phyloP scores from a whole-genome alignment of 2,797 vertebrate genomes.

The Cirrhinus mrigala region DNA sequence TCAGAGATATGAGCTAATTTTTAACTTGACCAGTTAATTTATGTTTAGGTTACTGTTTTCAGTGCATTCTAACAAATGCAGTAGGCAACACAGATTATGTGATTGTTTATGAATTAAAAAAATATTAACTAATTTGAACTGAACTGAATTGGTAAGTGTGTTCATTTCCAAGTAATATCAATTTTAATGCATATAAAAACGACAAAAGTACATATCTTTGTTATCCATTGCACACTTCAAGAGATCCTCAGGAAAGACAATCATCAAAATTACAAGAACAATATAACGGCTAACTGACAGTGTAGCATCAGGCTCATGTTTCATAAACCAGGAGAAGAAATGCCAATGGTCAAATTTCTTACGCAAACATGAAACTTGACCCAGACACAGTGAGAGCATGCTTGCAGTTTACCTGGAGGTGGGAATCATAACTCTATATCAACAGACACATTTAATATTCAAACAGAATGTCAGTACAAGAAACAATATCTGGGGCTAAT shows the following conservation, averaged over 20 bases:
- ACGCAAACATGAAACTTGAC: constrained; percentile 70
- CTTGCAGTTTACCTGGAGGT: constrained; percentile 71
- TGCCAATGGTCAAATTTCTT: constrained; percentile 56
- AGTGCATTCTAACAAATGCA: background rate
- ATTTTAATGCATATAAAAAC: background rate
- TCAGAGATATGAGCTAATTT: background rate
- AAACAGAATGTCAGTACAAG: constrained; percentile 67
- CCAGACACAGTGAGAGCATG: constrained; percentile 66
- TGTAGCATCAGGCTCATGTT: constrained; percentile 32
- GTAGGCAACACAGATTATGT: background rate
- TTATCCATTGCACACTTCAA: constrained; percentile 23
- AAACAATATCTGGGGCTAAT: constrained; percentile 75
- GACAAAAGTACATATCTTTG: constrained; percentile 3
- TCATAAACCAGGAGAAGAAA: constrained; percentile 45
- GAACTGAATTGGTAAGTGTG: background rate
- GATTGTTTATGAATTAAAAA: background rate
- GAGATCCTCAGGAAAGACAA: constrained; percentile 15
- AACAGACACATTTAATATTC: constrained; percentile 71
- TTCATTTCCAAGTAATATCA: constrained; percentile 8
- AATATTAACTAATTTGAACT: constrained; percentile 27
- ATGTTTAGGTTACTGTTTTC: background rate
- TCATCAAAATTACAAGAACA: constrained; percentile 31
- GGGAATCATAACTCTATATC: constrained; percentile 69
- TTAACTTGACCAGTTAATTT: background rate
- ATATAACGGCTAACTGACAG: constrained; percentile 9